Conservation (phyloP, 2,113 vertebrate genomes). For the Aegithalos caudatus region DNA sequence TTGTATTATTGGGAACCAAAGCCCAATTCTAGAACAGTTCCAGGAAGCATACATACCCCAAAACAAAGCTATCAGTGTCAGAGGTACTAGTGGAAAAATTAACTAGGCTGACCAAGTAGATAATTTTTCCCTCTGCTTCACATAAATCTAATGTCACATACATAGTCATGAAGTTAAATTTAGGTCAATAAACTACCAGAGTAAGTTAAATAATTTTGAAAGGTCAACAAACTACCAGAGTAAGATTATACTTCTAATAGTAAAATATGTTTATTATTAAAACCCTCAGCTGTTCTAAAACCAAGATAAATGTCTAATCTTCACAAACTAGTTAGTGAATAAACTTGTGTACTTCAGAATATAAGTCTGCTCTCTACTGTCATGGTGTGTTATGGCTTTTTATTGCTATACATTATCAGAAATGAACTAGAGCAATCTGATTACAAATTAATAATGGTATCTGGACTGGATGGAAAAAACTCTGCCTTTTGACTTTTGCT, state of each 20-base stretch:
- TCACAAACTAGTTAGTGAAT: neutral
- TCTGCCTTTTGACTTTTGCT: neutral
- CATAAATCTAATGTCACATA: neutral
- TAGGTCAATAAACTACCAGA: neutral
- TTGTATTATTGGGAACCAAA: neutral
- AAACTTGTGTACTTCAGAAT: neutral
- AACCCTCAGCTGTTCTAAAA: neutral
- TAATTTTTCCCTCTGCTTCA: neutral
- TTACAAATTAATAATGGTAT: neutral
- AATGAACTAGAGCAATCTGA: neutral
- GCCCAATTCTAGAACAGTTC: neutral
- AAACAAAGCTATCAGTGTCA: neutral
- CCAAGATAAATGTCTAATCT: neutral
- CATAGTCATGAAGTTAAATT: neutral
- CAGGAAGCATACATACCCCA: neutral
- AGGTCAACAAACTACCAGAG: neutral
- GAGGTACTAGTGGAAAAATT: neutral
- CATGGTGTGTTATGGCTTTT: neutral
- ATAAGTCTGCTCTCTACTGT: neutral
- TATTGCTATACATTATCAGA: neutral
- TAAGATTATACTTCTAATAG: neutral
- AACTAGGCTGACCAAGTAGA: neutral
- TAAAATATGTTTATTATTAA: slow-evolving; percentile 13
- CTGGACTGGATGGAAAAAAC: neutral
- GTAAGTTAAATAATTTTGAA: neutral